Base-by-base conservation (phyloP, 2,113 vertebrate genomes). In the Rhagologus leucostigma region DNA sequence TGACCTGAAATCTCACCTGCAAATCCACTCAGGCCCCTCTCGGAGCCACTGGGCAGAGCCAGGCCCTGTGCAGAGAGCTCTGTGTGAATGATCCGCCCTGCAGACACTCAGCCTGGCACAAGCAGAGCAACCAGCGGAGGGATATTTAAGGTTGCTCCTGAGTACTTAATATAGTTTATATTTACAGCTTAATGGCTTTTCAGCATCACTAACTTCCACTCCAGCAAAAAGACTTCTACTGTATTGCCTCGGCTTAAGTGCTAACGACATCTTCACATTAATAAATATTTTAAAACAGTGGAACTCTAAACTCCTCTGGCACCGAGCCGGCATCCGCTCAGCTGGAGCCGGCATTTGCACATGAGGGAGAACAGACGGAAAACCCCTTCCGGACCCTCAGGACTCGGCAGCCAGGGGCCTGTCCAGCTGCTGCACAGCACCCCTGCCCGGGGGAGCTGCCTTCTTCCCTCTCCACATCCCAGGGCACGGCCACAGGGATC, bases 151-250 rank as follows among this genome's bases (percentile, higher is more conserved):
- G 91, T 81, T 97, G 74, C 84, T 95, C 16, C 91, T 15, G 78
- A 93, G 91, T 91, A 90, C 97, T 97, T 94, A 96, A 97, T 96
- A 95, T 81, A 96, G 95, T 97, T 97, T 96, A 95, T 96, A 97
- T 97, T 97, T 97, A 97, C 95, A 95, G 94, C 86, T 90, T 97
- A 96, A 97, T 97, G 96, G 95, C 94, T 96, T 97, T 97, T 97
- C 97, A 89, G 96, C 96, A 96, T 96, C 97, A 90, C 96, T 97
- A 96, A 93, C 96, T 95, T 95, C 96, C 86, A 94, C 82, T 95
- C 67, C 95, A 94, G 88, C 88, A 94, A 81, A 95, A 84, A 91
- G 95, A 75, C 75, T 95, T 92, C 90, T 46, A 49, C 88, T 82
- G 94, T 95, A 94, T 88, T 96, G 95, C 95, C 53, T 95, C 68